phyloP scores from a whole-genome alignment of 1,140 invertebrate genomes.

The Musca vetustissima region DNA sequence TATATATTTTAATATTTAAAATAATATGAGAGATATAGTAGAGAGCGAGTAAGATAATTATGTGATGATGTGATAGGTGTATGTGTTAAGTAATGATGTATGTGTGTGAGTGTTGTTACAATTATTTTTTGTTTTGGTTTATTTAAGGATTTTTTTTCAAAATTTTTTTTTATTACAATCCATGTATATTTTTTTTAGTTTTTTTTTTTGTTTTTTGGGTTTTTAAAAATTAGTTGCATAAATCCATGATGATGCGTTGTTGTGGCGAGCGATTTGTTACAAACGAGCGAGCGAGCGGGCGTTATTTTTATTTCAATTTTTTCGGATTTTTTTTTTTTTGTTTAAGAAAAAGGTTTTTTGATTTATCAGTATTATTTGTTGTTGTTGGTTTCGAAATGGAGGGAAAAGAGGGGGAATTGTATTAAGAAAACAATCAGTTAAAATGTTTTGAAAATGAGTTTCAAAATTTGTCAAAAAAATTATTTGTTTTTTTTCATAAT shows the following conservation, averaged over 20 bases:
- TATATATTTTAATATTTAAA: no score
- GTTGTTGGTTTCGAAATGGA: conserved; percentile 20
- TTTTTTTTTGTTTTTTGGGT: conserved; percentile 13
- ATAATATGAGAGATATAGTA: no score
- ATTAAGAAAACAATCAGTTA: conserved; percentile 45
- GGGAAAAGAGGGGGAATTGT: conserved; percentile 27
- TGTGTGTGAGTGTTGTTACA: no score
- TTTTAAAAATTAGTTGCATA: conserved; percentile 25
- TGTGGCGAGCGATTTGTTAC: no score
- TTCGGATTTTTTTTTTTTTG: conserved; percentile 18
- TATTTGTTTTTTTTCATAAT: conserved; percentile 28
- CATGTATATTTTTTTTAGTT: background rate
- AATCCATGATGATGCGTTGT: conserved; percentile 32
- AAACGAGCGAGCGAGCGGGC: conserved; percentile 24
- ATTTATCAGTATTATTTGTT: no score
- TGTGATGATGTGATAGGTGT: no score
- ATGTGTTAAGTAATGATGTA: no score
- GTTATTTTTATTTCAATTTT: conserved; percentile 11
- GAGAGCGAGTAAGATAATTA: no score
- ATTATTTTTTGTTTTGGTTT: no score
- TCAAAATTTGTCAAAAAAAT: conserved; percentile 30
- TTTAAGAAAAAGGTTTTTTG: no score
- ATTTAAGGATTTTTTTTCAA: no score
- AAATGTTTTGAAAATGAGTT: conserved; percentile 34
- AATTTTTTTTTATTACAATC: no score